A percentile compares a stretch with the other conserved stretches of the same genome.
phyloP scores from a whole-genome alignment of 2,113 vertebrate species.

The Suncus etruscus region DNA sequence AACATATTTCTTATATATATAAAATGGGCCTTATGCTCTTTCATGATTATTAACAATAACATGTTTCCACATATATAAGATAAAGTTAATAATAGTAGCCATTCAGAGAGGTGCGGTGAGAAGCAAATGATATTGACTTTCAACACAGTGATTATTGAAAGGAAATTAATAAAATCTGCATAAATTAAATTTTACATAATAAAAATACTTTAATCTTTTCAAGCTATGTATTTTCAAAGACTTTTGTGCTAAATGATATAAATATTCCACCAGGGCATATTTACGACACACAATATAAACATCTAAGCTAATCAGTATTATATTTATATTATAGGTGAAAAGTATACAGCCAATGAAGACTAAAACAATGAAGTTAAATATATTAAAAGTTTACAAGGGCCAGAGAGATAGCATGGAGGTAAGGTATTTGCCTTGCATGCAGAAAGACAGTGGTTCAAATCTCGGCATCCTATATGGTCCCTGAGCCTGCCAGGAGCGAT shows the following conservation, averaged over 20 bases:
- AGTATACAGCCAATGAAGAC: conserved; percentile 26
- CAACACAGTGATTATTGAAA: not conserved
- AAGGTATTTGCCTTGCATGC: no score
- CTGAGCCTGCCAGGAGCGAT: no score
- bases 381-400: not conserved
- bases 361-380: not conserved
- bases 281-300: not conserved
- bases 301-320: not conserved
- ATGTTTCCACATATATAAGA: not conserved
- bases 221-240: not conserved
- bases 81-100: not conserved
- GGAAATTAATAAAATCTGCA: not conserved
- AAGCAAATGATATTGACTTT: not conserved
- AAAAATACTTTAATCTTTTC: conserved; percentile 26
- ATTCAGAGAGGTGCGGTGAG: not conserved
- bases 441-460: no score
- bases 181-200: conserved; percentile 22
- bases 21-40: not conserved
- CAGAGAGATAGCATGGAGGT: no score
- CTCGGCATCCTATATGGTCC: no score
- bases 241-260: no score
- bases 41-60: not conserved
- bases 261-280: not conserved
- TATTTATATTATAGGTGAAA: not conserved
- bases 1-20: conserved; percentile 31